phyloP scores from a whole-genome alignment of 53 echinoderm and acorn worm genomes.

The Echinarachnius parma region DNA sequence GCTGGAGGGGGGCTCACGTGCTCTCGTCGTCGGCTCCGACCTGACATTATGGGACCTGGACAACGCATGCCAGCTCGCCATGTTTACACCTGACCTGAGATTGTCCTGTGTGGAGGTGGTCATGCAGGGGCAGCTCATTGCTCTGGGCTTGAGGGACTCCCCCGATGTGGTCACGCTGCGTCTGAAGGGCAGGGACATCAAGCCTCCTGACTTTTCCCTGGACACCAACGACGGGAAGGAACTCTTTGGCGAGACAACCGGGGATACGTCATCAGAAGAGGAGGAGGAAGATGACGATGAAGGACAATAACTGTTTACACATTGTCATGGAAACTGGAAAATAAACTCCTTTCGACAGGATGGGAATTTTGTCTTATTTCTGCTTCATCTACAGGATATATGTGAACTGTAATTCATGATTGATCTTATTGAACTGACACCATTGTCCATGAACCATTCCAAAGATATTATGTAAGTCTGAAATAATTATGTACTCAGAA shows the following conservation, averaged over 20 bases:
- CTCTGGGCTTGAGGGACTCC: slow-evolving; percentile 65
- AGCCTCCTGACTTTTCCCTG: slow-evolving; percentile 39
- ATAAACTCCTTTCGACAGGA: too few relatives aligned
- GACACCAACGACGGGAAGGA: slow-evolving; percentile 60
- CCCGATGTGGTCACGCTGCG: slow-evolving; percentile 74
- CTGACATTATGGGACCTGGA: slow-evolving; percentile 87
- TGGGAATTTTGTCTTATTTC: too few relatives aligned
- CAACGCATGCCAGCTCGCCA: slow-evolving; percentile 60
- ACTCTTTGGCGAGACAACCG: slow-evolving; percentile 90
- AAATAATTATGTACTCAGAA: too few relatives aligned
- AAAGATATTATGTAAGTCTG: too few relatives aligned
- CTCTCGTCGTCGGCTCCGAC: slow-evolving; percentile 75
- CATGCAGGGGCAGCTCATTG: slow-evolving; percentile 75
- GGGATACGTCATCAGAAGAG: slow-evolving; percentile 78
- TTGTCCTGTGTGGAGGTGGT: slow-evolving; percentile 79
- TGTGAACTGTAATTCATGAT: too few relatives aligned
- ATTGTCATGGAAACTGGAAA: too few relatives aligned
- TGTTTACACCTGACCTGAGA: slow-evolving; percentile 83
- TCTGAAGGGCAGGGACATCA: slow-evolving; percentile 69
- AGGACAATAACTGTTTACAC: too few relatives aligned
- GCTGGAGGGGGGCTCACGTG: slow-evolving; percentile 70
- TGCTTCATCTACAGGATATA: too few relatives aligned
- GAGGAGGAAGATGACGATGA: slow-evolving; percentile 57
- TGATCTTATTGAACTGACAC: too few relatives aligned
- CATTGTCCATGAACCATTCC: too few relatives aligned